These are phyloP conservation scores for Luffia ferchaultella DNA, from an alignment of 2,888 invertebrate species.

Conservation along the genomic window DNA sequence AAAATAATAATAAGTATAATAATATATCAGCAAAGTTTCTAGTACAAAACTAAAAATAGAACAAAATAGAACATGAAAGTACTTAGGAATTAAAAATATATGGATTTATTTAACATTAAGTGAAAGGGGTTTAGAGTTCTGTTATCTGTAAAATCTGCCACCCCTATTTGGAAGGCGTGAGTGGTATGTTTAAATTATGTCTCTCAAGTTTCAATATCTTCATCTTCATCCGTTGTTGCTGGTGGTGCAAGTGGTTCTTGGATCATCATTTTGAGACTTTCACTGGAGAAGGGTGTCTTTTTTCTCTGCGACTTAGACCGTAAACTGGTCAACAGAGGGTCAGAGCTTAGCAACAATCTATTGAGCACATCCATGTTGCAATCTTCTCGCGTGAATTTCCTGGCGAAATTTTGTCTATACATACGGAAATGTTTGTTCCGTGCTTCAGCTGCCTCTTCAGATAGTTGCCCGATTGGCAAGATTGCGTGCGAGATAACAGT, in stretches of 20 bases:
- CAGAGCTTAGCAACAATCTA: constrained; percentile 6
- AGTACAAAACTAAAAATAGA: too few species aligned
- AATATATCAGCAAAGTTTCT: too few species aligned
- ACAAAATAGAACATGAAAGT: too few species aligned
- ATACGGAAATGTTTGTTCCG: constrained; percentile 9
- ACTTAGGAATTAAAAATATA: too few species aligned
- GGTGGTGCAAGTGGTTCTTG: neutral
- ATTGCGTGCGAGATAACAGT: constrained; percentile 17
- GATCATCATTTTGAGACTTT: neutral
- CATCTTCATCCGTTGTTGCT: neutral
- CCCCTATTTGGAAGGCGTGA: too few species aligned
- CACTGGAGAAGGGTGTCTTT: neutral
- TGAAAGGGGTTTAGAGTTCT: too few species aligned
- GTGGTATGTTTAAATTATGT: too few species aligned
- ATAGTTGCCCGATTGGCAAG: constrained; percentile 19
- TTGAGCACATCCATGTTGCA: constrained; percentile 7
- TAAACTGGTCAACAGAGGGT: neutral
- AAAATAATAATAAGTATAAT: too few species aligned
- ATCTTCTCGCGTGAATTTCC: constrained; percentile 5
- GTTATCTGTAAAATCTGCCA: too few species aligned
- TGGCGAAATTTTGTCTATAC: constrained; percentile 1
- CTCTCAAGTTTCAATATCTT: too few species aligned
- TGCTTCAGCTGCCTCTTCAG: constrained; percentile 17
- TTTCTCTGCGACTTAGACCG: neutral
- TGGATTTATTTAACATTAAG: too few species aligned